phyloP scores from a whole-genome alignment of 1,140 invertebrate species.

The Zaprionus africanus region DNA sequence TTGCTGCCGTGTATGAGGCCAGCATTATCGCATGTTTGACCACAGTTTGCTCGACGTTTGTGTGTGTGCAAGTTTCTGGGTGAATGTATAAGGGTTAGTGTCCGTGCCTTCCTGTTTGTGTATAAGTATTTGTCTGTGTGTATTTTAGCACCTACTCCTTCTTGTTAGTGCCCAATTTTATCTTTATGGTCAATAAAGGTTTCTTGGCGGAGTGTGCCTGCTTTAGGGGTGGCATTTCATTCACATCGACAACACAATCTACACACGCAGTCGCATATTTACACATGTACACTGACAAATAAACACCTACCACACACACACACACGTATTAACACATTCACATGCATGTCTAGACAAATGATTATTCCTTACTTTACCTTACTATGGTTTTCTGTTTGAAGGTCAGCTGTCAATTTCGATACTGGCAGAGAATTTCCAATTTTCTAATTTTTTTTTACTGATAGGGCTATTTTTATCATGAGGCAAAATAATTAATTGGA shows the following conservation, averaged over 20 bases:
- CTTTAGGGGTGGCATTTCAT: constrained; percentile 50
- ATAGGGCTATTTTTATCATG: no score
- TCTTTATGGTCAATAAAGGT: constrained; percentile 76
- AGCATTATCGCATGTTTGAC: constrained; percentile 56
- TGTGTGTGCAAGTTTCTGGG: not conserved
- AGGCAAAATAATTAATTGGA: no score
- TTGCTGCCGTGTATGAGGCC: constrained; percentile 27
- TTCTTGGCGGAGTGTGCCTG: constrained; percentile 35
- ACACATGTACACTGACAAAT: not conserved
- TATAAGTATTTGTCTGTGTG: constrained; percentile 57
- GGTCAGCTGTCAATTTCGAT: not conserved
- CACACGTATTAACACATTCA: no score
- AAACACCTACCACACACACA: not conserved
- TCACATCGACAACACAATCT: constrained; percentile 20
- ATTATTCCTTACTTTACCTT: no score
- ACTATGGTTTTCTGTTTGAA: not conserved
- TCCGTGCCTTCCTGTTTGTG: constrained; percentile 31
- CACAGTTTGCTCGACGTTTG: constrained; percentile 43
- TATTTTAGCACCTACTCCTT: constrained; percentile 73
- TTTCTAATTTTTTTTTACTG: no score
- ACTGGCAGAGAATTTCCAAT: no score
- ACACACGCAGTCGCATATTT: constrained; percentile 16
- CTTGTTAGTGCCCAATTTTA: constrained; percentile 63
- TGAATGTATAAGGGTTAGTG: not conserved
- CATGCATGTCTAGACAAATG: no score